phyloP scores from a whole-genome alignment of 92 coral and sea anemone species.

The Paragorgia papillata region DNA sequence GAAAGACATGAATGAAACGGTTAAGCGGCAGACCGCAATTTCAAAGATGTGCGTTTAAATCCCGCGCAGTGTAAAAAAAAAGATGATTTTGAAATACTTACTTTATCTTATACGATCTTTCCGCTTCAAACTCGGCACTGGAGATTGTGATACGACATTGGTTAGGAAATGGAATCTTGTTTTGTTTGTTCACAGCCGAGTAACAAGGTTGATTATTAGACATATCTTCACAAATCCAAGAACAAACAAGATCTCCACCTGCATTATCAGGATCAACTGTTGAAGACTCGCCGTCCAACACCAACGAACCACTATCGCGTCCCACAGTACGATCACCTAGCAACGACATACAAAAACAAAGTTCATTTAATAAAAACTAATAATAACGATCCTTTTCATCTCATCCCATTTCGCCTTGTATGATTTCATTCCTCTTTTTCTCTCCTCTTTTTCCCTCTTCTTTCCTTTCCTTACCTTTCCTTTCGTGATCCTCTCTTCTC shows the following conservation, averaged over 20 bases:
- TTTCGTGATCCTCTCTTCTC: too few species aligned
- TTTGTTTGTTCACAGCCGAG: constrained; percentile 30
- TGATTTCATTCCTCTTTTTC: too few species aligned
- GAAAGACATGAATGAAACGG: too few species aligned
- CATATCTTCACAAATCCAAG: constrained; percentile 46
- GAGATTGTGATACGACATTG: constrained; percentile 10
- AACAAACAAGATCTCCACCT: constrained; percentile 32
- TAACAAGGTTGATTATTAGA: constrained; percentile 33
- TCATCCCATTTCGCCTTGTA: too few species aligned
- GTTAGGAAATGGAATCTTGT: constrained; percentile 1
- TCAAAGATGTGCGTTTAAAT: too few species aligned
- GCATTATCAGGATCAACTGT: constrained; percentile 54
- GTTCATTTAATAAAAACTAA: too few species aligned
- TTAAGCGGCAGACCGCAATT: too few species aligned
- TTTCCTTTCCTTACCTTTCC: too few species aligned
- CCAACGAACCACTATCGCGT: constrained; percentile 29
- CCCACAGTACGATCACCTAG: constrained; percentile 48
- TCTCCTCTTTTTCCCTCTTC: too few species aligned
- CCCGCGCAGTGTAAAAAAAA: too few species aligned
- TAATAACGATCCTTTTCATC: too few species aligned
- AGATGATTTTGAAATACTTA: constrained; percentile 14
- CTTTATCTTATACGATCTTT: constrained; percentile 45
- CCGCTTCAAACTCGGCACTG: constrained; percentile 46
- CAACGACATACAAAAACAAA: background rate
- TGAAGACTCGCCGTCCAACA: constrained; percentile 37